Percentiles rank a stretch among this genome's conserved stretches.
Evolutionary conservation across 2,113 vertebrate species (phyloP).

Genomic region (Rhagologus leucostigma): DNA sequence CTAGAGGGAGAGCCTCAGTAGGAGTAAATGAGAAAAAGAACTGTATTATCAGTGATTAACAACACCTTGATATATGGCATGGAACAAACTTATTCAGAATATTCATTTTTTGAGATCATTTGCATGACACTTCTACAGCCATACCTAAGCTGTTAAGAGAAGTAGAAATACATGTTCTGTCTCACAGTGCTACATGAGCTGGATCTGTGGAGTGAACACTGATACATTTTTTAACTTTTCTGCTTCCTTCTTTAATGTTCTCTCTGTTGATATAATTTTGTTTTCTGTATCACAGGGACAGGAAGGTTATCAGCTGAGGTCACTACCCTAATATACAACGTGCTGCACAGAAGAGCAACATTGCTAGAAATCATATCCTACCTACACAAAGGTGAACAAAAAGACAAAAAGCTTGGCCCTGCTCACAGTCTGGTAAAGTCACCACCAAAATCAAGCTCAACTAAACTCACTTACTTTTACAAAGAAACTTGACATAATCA

Average conservation of each 20-base stretch:
- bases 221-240: neutral
- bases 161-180: neutral
- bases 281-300: neutral
- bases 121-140: neutral
- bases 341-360: neutral
- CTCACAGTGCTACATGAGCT: neutral
- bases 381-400: neutral
- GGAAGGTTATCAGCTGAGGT: accelerated
- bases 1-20: neutral
- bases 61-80: neutral
- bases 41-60: neutral
- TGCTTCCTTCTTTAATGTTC: neutral
- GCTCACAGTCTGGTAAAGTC: neutral
- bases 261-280: neutral
- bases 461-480: neutral
- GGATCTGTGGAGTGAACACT: neutral
- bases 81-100: neutral
- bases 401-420: neutral
- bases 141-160: neutral
- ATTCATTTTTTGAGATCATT: neutral
- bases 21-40: neutral
- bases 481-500: neutral
- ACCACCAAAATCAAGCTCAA: neutral
- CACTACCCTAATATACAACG: neutral
- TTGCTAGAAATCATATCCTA: neutral